phyloP scores from a whole-genome alignment of 2,113 vertebrate genomes.

The Microcebus griseorufus region DNA sequence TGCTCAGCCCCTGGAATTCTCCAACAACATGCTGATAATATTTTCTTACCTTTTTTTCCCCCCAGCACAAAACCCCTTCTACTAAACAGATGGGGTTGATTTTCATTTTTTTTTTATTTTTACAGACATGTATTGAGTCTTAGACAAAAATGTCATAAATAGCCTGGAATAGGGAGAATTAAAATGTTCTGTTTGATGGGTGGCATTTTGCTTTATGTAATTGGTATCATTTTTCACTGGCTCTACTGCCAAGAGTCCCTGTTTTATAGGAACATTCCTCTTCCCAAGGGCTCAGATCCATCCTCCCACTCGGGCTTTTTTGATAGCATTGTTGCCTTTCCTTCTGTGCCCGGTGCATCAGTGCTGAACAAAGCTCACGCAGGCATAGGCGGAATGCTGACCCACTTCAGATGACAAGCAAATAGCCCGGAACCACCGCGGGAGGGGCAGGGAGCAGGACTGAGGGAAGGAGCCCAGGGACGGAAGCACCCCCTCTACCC shows the following conservation, averaged over 20 bases:
- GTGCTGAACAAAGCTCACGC: background rate
- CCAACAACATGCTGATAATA: background rate
- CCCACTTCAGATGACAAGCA: background rate
- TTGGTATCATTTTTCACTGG: slow-evolving; percentile 56
- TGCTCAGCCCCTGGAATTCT: background rate
- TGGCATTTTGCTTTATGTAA: slow-evolving; percentile 61
- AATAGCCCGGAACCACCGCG: fast-evolving
- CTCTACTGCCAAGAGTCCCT: background rate
- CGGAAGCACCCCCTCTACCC: background rate
- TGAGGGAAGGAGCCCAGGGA: background rate
- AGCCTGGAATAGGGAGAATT: slow-evolving; percentile 54
- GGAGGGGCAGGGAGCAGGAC: background rate
- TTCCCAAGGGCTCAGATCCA: background rate
- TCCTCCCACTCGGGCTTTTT: background rate
- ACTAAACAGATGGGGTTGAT: background rate
- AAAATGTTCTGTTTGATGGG: slow-evolving; percentile 55
- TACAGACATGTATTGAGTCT: slow-evolving; percentile 20
- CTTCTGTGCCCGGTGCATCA: background rate
- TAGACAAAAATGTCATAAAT: slow-evolving; percentile 59
- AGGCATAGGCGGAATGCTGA: background rate
- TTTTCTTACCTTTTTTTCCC: background rate
- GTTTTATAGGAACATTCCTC: slow-evolving; percentile 41
- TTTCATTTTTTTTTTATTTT: slow-evolving; percentile 68
- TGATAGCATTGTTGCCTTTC: background rate
- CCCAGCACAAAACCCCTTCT: background rate